phyloP scores from a whole-genome alignment of 35 echinoderm and acorn worm genomes.

The Apostichopus californicus region DNA sequence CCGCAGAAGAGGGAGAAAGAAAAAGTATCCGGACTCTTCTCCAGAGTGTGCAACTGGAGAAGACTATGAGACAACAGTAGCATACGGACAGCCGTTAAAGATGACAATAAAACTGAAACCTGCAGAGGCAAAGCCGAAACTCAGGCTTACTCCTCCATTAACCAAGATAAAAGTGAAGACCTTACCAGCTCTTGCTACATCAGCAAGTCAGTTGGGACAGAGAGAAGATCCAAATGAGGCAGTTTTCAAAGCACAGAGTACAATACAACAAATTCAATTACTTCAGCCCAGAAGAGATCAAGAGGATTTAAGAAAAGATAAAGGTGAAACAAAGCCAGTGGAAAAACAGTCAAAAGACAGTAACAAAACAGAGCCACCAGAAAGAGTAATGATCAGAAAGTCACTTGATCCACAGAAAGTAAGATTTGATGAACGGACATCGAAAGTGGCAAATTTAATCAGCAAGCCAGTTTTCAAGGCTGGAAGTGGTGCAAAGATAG shows the following conservation, averaged over 20 bases:
- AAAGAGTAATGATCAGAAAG: not conserved
- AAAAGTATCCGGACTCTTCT: slow-evolving; percentile 72
- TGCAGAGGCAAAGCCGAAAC: slow-evolving; percentile 68
- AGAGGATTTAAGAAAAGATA: slow-evolving; percentile 41
- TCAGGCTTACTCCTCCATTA: slow-evolving; percentile 47
- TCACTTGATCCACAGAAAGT: not conserved
- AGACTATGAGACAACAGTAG: slow-evolving; percentile 58
- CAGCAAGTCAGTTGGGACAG: slow-evolving; percentile 7
- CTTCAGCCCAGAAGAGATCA: slow-evolving; percentile 30
- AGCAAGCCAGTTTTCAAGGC: slow-evolving; percentile 2
- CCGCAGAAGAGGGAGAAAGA: slow-evolving; percentile 61
- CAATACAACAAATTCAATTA: not conserved
- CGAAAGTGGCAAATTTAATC: not conserved
- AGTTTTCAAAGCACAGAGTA: not conserved
- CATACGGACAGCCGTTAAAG: slow-evolving; percentile 72
- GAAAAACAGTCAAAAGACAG: slow-evolving; percentile 10
- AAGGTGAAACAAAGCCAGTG: slow-evolving; percentile 9
- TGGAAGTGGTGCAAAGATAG: not conserved
- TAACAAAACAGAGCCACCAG: not conserved
- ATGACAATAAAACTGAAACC: slow-evolving; percentile 78
- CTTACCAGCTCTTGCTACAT: slow-evolving; percentile 52
- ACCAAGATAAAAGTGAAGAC: slow-evolving; percentile 77
- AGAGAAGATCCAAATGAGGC: slow-evolving; percentile 30
- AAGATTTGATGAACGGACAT: not conserved
- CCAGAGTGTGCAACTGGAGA: slow-evolving; percentile 58